Percentiles rank a stretch among this genome's conserved stretches.
Evolutionary conservation across 2,888 invertebrate genomes (phyloP).

Genomic region (Parasteatoda lunata): DNA sequence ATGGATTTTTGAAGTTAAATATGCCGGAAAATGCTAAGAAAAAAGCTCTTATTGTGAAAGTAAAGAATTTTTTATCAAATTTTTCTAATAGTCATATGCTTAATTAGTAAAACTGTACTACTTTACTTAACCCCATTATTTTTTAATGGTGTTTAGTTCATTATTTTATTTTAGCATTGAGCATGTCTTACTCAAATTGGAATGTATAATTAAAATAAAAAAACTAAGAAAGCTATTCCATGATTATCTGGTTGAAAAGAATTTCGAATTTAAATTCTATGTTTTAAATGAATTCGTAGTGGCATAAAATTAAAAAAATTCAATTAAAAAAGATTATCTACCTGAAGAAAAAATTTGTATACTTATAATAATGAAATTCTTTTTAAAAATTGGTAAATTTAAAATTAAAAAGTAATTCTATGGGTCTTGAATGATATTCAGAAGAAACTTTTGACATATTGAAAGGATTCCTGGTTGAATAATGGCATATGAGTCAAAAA

Average conservation of each 20-base stretch:
- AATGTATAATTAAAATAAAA: neutral
- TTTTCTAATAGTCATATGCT: neutral
- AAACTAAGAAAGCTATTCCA: neutral
- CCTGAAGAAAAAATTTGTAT: too few relatives aligned
- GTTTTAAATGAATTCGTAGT: too few relatives aligned
- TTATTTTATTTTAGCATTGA: neutral
- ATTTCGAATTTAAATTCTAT: too few relatives aligned
- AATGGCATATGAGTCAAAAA: too few relatives aligned
- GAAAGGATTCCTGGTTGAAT: too few relatives aligned
- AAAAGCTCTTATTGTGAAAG: conserved; percentile 86
- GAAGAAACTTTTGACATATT: too few relatives aligned
- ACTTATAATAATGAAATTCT: too few relatives aligned
- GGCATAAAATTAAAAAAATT: too few relatives aligned
- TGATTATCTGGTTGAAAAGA: neutral
- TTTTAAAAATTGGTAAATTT: too few relatives aligned
- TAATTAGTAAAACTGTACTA: neutral
- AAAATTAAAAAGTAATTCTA: too few relatives aligned
- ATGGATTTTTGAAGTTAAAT: conserved; percentile 89
- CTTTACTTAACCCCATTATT: neutral
- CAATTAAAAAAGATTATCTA: too few relatives aligned
- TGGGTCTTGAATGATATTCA: too few relatives aligned
- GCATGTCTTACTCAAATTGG: neutral
- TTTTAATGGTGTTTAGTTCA: neutral
- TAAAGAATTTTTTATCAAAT: conserved; percentile 72
- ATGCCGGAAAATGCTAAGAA: conserved; percentile 87